Conservation (phyloP, 2,888 invertebrate genomes). For the Meiosimyza decipiens region DNA sequence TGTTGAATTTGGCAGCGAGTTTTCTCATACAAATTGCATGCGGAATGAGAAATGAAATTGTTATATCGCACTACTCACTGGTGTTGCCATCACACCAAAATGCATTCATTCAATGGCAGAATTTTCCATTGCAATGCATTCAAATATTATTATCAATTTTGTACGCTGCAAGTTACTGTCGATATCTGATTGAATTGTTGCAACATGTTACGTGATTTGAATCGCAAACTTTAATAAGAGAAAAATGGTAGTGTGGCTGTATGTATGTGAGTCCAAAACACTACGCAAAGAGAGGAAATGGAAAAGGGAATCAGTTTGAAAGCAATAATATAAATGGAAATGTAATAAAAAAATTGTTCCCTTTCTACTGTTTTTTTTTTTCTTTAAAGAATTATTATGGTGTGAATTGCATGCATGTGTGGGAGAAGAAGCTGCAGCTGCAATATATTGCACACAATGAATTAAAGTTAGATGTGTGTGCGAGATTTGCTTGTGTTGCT, state of each 20-base stretch:
- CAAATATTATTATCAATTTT: constrained; percentile 60
- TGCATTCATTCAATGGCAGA: constrained; percentile 38
- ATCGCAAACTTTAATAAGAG: constrained; percentile 38
- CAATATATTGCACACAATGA: too few relatives aligned
- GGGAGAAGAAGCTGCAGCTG: too few relatives aligned
- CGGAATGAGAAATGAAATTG: constrained; percentile 13
- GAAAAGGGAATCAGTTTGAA: too few relatives aligned
- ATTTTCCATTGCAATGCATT: constrained; percentile 56
- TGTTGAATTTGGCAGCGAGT: not conserved
- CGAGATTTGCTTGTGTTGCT: too few relatives aligned
- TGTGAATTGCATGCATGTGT: too few relatives aligned
- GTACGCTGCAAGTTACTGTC: constrained; percentile 43
- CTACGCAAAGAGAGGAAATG: too few relatives aligned
- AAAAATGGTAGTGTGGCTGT: not conserved
- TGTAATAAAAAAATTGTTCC: too few relatives aligned
- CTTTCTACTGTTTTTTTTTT: too few relatives aligned
- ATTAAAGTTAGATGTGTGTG: too few relatives aligned
- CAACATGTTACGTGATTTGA: constrained; percentile 59
- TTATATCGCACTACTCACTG: constrained; percentile 6
- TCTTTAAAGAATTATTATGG: too few relatives aligned
- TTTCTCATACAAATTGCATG: not conserved
- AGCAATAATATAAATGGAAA: too few relatives aligned
- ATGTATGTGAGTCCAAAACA: too few relatives aligned
- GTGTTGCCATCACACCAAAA: not conserved
- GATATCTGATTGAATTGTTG: constrained; percentile 66